phyloP scores from a whole-genome alignment of 2,797 vertebrate species.

The Rachycentron canadum region DNA sequence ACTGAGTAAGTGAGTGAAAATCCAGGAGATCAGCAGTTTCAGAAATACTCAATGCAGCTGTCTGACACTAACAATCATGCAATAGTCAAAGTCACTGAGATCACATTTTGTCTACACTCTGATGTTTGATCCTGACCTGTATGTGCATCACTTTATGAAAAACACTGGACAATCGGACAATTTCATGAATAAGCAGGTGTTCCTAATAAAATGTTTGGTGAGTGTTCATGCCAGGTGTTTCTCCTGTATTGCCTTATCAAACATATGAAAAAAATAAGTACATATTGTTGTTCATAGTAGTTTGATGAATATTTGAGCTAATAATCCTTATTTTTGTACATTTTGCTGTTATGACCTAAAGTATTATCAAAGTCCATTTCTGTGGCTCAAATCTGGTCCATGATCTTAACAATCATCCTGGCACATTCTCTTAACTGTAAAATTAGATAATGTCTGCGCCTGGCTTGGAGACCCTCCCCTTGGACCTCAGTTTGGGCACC shows the following conservation, averaged over 20 bases:
- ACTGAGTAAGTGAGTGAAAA: no score
- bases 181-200: neutral
- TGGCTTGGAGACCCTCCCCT: neutral
- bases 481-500: slow-evolving; percentile 9
- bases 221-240: neutral
- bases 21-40: neutral
- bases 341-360: neutral
- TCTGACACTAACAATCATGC: neutral
- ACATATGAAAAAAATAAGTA: neutral
- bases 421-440: neutral
- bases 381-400: neutral
- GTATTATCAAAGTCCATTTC: neutral
- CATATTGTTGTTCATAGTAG: neutral
- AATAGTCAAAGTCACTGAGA: neutral
- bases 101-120: neutral
- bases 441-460: neutral
- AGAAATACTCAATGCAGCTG: neutral
- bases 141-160: neutral
- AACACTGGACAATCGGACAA: neutral
- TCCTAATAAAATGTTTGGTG: neutral
- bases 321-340: neutral
- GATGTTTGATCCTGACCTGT: neutral
- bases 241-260: neutral
- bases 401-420: neutral
- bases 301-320: neutral